phyloP scores from a whole-genome alignment of 2,113 vertebrate species.

The Notarius quadriscutis region DNA sequence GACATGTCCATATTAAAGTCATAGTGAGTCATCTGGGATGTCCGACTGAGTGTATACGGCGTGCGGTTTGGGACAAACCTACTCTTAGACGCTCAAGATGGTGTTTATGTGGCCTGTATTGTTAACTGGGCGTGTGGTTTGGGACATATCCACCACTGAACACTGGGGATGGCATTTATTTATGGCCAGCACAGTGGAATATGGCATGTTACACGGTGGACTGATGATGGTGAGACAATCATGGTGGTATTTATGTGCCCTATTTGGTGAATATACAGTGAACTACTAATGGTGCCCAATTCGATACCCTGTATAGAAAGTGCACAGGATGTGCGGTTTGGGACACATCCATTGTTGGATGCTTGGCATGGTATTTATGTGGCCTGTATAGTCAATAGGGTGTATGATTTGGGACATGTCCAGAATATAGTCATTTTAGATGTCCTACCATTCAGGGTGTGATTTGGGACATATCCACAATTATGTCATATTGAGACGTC shows the following conservation, averaged over 20 bases:
- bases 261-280: background rate
- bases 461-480: background rate
- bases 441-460: background rate
- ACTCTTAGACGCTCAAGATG: background rate
- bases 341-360: background rate
- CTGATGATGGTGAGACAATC: background rate
- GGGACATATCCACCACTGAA: background rate
- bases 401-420: background rate
- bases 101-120: background rate
- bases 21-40: background rate
- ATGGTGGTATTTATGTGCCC: background rate
- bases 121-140: background rate
- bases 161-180: background rate
- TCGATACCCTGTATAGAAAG: background rate
- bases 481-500: background rate
- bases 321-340: background rate
- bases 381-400: background rate
- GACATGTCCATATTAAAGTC: background rate
- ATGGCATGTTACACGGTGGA: background rate
- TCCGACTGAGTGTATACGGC: background rate
- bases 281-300: background rate
- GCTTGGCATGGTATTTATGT: background rate
- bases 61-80: background rate
- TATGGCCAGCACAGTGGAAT: background rate
- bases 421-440: background rate